Base-by-base conservation (phyloP, 2,888 invertebrate species). In the Anthophora plumipes region DNA sequence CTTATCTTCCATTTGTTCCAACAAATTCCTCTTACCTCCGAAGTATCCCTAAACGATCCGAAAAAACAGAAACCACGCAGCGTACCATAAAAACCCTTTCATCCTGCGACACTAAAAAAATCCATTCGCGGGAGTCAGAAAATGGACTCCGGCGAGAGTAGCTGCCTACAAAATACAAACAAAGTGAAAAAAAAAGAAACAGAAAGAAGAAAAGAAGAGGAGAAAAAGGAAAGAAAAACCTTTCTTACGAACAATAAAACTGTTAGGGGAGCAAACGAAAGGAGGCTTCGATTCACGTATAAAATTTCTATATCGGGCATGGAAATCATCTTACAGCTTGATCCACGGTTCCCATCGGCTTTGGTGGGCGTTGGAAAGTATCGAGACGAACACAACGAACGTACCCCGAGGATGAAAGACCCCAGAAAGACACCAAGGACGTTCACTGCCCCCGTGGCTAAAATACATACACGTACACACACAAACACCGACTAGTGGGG, bases 391-490 rank as follows among this genome's bases (percentile, higher is more conserved):
- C 43, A 17, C 20, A 67, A 52, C 39, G 60, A 55, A 57, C 20
- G 41, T 79, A 57, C 39, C 63, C 68, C 25, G 31, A 57, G 77
- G 66, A 73, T 63, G 77, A 83, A 82, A 76, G 70, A 82, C 63
- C 74, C 60, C 77, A 73, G 85, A 76, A 82, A 68, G 48, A 69
- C 74, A 79, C 85, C 90, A 91, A 91, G 91, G 91, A 89, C 91
- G 90, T 90, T 91, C 90, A 89, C 85, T 90, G 90, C 85, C 85
- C 91, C 83, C 86, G 63, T 74, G 69, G 71, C 77, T 77, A 63
- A 85, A 84, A 76, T 69, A 61, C 61, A 46, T 37, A 17, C 55
- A 17, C 43, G 12, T 8, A 37, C 37, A n/a, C n/a, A n/a, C n/a
- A n/a, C n/a, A n/a, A n/a, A n/a, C n/a, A n/a, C n/a, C n/a, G n/a